Conservation (phyloP, 2,113 vertebrate genomes). For the Protomyctophum bolini region DNA sequence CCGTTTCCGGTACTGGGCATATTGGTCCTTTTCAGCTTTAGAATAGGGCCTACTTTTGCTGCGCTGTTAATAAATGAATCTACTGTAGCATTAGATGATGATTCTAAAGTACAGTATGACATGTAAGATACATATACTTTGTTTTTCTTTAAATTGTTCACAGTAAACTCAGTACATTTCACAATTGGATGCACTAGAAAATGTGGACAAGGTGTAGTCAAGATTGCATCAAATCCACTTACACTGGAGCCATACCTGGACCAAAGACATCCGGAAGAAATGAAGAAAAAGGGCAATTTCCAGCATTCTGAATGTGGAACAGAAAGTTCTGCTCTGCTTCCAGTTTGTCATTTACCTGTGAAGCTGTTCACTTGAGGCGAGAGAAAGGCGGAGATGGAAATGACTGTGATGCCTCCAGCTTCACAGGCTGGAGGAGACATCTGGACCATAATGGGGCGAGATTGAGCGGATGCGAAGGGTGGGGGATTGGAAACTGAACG, state of each 20-base stretch:
- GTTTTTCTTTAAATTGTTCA: too few relatives aligned
- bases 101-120: too few relatives aligned
- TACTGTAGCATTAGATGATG: too few relatives aligned
- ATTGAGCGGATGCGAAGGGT: slow-evolving; percentile 66
- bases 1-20: too few relatives aligned
- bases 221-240: too few relatives aligned
- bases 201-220: too few relatives aligned
- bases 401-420: slow-evolving; percentile 43
- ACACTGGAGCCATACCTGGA: slow-evolving; percentile 10
- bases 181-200: too few relatives aligned
- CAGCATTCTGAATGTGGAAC: slow-evolving; percentile 50
- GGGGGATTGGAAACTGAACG: slow-evolving; percentile 68
- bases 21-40: too few relatives aligned
- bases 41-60: too few relatives aligned
- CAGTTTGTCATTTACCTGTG: slow-evolving; percentile 64
- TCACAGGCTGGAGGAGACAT: slow-evolving; percentile 47
- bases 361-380: slow-evolving; percentile 46
- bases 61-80: too few relatives aligned
- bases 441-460: slow-evolving; percentile 17
- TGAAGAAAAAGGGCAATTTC: slow-evolving; percentile 62
- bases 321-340: slow-evolving; percentile 58
- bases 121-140: too few relatives aligned
- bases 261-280: slow-evolving; percentile 48
- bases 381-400: slow-evolving; percentile 56
- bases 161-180: too few relatives aligned